Conservation (phyloP, 1,140 invertebrate species). For the Liolophura sinensis region DNA sequence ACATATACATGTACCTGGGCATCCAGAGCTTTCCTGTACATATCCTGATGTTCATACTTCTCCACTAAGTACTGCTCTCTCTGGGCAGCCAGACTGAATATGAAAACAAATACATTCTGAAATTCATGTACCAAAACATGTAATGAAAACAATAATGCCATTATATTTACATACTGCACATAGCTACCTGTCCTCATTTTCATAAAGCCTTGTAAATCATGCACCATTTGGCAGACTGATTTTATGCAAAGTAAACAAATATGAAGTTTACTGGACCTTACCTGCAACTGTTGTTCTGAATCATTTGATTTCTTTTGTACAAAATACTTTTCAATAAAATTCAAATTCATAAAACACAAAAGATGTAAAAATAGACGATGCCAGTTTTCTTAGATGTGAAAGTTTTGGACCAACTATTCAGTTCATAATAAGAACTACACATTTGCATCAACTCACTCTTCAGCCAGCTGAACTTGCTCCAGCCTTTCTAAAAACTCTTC, state of each 20-base stretch:
- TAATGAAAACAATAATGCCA: not conserved
- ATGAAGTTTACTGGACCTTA: no score
- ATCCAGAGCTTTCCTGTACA: constrained; percentile 53
- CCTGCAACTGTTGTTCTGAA: not conserved
- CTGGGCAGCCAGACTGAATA: constrained; percentile 53
- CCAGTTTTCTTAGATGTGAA: not conserved
- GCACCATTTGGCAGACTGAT: no score
- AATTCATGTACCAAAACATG: not conserved
- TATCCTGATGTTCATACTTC: constrained; percentile 43
- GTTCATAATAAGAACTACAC: no score
- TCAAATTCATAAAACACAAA: no score
- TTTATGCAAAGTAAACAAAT: no score
- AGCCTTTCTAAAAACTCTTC: constrained; percentile 55
- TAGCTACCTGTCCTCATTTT: no score
- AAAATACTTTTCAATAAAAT: no score
- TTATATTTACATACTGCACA: not conserved
- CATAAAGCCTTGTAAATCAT: not conserved
- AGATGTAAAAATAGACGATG: no score
- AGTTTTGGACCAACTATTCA: no score
- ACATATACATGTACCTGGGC: constrained; percentile 41
- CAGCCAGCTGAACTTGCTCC: constrained; percentile 57
- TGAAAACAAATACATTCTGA: constrained; percentile 3
- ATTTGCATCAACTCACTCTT: constrained; percentile 47
- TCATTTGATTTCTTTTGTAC: not conserved
- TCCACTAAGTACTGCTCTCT: constrained; percentile 53